Evolutionary conservation across 2,888 invertebrate species (phyloP).

Genomic region (Plebejus argus): DNA sequence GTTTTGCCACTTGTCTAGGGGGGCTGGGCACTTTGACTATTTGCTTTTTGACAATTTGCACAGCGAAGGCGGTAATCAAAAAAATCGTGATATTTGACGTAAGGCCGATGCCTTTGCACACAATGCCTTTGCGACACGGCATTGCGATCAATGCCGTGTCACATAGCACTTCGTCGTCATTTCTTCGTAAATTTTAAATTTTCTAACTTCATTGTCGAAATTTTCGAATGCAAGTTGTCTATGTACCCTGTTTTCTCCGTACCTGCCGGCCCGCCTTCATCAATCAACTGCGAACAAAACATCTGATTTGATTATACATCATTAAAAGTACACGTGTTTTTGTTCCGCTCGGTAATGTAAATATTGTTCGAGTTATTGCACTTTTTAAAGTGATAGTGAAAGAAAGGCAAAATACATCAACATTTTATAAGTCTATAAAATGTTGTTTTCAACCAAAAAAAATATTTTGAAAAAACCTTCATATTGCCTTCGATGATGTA

Average conservation of each 20-base stretch:
- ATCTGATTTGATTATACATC: constrained; percentile 64
- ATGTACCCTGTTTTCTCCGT: constrained; percentile 55
- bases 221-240: not conserved
- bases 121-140: too few relatives aligned
- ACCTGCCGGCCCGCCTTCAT: constrained; percentile 56
- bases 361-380: constrained; percentile 14
- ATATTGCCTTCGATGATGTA: not conserved
- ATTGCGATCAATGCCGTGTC: too few relatives aligned
- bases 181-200: not conserved
- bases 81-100: too few relatives aligned
- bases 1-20: too few relatives aligned
- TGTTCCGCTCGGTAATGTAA: constrained; percentile 34
- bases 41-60: too few relatives aligned
- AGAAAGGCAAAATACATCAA: not conserved
- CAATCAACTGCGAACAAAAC: constrained; percentile 64
- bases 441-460: not conserved
- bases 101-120: too few relatives aligned
- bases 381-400: not conserved
- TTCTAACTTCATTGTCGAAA: not conserved
- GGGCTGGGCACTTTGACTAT: too few relatives aligned
- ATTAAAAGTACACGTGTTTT: constrained; percentile 49
- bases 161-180: not conserved
- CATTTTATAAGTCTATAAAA: not conserved
- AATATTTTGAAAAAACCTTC: not conserved
- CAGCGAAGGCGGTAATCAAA: too few relatives aligned